Evolutionary conservation across 2,113 vertebrate species (phyloP).

Genomic region (Danionella cerebrum): DNA sequence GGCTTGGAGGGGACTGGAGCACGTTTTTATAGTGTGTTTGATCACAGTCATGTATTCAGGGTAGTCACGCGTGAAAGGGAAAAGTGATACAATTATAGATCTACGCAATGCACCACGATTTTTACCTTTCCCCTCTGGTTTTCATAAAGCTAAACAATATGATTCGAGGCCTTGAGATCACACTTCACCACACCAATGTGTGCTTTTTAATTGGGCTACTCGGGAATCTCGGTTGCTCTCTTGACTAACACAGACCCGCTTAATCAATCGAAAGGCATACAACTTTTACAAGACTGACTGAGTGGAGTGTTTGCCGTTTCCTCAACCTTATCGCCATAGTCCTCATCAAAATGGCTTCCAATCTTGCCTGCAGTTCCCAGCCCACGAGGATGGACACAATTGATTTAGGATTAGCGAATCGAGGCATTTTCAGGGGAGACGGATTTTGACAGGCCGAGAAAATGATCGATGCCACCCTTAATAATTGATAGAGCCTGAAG

Average conservation of each 20-base stretch:
- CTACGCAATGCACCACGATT: neutral
- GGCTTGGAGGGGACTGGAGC: slow-evolving; percentile 4
- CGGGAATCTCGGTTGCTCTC: neutral
- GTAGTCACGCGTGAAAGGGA: slow-evolving; percentile 5
- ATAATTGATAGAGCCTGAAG: slow-evolving; percentile 65
- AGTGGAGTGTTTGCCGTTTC: neutral
- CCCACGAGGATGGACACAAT: slow-evolving; percentile 40
- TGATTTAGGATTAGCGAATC: slow-evolving; percentile 53
- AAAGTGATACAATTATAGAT: slow-evolving; percentile 5
- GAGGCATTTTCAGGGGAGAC: slow-evolving; percentile 45
- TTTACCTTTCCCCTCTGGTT: neutral
- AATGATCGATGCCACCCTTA: slow-evolving; percentile 67
- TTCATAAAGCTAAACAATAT: neutral
- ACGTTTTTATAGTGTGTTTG: no score
- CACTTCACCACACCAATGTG: neutral
- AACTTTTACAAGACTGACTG: neutral
- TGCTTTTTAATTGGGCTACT: neutral
- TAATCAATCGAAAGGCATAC: neutral
- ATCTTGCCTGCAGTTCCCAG: slow-evolving; percentile 8
- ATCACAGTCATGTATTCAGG: no score
- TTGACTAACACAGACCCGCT: no score
- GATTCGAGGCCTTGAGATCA: no score
- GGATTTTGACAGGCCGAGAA: slow-evolving; percentile 56
- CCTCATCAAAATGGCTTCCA: slow-evolving; percentile 10
- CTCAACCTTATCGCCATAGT: neutral